These are phyloP conservation scores for Fregetta grallaria DNA, from an alignment of 2,113 vertebrate species.

Conservation along the genomic window DNA sequence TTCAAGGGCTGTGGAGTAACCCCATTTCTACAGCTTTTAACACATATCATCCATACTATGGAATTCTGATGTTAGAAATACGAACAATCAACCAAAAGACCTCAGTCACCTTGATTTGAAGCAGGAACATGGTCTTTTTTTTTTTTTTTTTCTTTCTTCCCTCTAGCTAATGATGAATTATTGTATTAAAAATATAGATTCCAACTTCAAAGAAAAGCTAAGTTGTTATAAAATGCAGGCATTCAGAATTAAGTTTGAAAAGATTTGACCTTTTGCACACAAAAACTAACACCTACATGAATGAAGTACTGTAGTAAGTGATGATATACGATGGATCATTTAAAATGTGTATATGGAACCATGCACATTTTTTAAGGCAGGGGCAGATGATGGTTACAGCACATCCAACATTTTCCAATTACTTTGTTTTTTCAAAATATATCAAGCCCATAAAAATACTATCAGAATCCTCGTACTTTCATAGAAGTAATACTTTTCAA, in stretches of 20 bases:
- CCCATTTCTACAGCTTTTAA: neutral
- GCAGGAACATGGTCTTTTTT: neutral
- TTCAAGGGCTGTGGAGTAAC: neutral
- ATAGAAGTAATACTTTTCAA: neutral
- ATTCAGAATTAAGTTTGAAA: conserved; percentile 40
- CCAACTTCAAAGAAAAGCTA: conserved; percentile 12
- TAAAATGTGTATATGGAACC: conserved; percentile 28
- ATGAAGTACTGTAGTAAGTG: conserved; percentile 63
- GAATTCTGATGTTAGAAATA: neutral
- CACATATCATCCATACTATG: neutral
- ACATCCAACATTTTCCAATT: conserved; percentile 57
- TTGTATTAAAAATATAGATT: conserved; percentile 33
- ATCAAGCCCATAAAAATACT: conserved; percentile 36
- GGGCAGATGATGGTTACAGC: conserved; percentile 26
- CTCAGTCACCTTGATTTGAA: neutral
- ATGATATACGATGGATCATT: conserved; percentile 64
- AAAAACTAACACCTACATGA: conserved; percentile 61
- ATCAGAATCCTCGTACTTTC: neutral
- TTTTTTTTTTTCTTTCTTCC: neutral
- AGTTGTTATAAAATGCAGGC: neutral
- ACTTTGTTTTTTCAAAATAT: conserved; percentile 50
- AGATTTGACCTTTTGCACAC: conserved; percentile 53
- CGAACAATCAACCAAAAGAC: neutral
- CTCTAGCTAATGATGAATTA: conserved; percentile 51
- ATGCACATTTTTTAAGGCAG: conserved; percentile 45